A percentile compares a stretch with the other conserved stretches of the same genome.
phyloP scores from a whole-genome alignment of 2,888 invertebrate species.

The Rhagophthalmus giganteus region DNA sequence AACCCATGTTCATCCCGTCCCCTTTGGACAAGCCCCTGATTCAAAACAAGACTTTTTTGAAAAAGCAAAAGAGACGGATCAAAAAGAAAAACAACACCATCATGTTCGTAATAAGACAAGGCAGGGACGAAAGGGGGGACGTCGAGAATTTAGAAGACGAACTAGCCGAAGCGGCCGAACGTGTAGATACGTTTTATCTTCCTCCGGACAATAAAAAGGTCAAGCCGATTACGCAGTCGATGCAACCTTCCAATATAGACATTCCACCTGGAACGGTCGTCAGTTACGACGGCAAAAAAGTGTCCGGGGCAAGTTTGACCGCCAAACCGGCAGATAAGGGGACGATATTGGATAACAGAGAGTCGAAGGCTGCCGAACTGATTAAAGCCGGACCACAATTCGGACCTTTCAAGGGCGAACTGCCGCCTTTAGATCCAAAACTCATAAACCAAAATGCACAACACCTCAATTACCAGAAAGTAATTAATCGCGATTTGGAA shows the following conservation, averaged over 20 bases:
- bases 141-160: conserved; percentile 42
- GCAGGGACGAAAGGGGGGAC: conserved; percentile 25
- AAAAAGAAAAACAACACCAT: conserved; percentile 44
- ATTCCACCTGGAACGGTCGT: conserved; percentile 64
- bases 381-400: conserved; percentile 71
- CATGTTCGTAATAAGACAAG: conserved; percentile 28
- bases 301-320: conserved; percentile 67
- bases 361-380: conserved; percentile 62
- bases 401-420: conserved; percentile 72
- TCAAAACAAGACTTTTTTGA: conserved; percentile 42
- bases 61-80: conserved; percentile 35
- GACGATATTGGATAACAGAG: conserved; percentile 43
- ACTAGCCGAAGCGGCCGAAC: conserved; percentile 72
- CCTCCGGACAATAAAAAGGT: conserved; percentile 65
- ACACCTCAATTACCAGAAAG: conserved; percentile 45
- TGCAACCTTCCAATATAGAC: conserved; percentile 54
- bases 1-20: conserved; percentile 81
- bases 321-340: conserved; percentile 45
- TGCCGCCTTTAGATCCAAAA: conserved; percentile 63
- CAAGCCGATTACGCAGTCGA: conserved; percentile 36
- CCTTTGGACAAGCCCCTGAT: conserved; percentile 63
- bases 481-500: conserved; percentile 48
- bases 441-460: conserved; percentile 52
- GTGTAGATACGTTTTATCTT: conserved; percentile 72
- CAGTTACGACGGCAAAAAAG: conserved; percentile 75